A percentile compares a stretch with the other conserved stretches of the same genome.
These are phyloP conservation scores for Phocoena phocoena DNA, from an alignment of 2,113 vertebrate species.

Conservation along the genomic window DNA sequence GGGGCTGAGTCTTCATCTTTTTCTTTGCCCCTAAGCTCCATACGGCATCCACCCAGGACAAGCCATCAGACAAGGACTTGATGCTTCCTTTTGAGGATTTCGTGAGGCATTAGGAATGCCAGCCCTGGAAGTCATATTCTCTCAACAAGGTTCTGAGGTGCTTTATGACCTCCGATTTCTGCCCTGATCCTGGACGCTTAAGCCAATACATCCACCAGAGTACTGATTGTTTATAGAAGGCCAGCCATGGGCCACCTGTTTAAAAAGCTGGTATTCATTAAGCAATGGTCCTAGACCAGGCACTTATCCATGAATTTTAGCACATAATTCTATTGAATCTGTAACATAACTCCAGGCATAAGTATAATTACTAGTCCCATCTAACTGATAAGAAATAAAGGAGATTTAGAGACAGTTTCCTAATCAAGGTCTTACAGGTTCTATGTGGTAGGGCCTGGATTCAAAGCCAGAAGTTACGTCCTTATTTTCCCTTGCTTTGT, in stretches of 20 bases:
- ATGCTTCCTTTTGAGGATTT: rapidly evolving
- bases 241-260: neutral
- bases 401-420: neutral
- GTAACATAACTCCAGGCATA: neutral
- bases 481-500: neutral
- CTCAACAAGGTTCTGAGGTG: neutral
- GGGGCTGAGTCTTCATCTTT: neutral
- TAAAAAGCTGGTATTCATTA: neutral
- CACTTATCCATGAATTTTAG: neutral
- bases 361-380: neutral
- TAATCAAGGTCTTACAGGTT: neutral
- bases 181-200: neutral
- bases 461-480: neutral
- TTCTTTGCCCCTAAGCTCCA: neutral
- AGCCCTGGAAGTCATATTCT: neutral
- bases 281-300: neutral
- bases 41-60: neutral
- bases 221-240: neutral
- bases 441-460: neutral
- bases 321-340: neutral
- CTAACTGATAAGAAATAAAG: neutral
- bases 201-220: neutral
- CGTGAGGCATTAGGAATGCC: neutral
- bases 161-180: neutral
- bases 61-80: neutral